These are phyloP conservation scores for Sylvicapra grimmia DNA, from an alignment of 2,113 vertebrate species.

Conservation along the genomic window DNA sequence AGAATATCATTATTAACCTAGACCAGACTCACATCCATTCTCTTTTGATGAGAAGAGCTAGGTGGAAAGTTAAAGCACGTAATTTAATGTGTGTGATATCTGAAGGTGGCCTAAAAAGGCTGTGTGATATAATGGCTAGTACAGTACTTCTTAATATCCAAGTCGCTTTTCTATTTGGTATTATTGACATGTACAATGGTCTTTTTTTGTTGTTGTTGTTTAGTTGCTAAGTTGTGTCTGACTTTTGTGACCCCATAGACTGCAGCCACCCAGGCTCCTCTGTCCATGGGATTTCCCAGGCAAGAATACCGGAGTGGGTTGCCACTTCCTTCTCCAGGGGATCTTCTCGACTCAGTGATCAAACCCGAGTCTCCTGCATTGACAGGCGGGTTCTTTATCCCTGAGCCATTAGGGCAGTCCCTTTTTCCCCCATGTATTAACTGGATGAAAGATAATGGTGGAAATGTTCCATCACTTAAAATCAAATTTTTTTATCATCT, in stretches of 20 bases:
- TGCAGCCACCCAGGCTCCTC: not conserved
- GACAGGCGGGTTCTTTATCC: not conserved
- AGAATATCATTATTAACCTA: not conserved
- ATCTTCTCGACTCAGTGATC: not conserved
- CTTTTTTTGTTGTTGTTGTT: not conserved
- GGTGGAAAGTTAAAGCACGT: not conserved
- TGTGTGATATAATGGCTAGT: not conserved
- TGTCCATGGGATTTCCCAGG: not conserved
- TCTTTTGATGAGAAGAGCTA: not conserved
- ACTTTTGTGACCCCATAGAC: not conserved
- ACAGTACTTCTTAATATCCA: not conserved
- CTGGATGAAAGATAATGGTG: not conserved
- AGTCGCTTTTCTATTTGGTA: not conserved
- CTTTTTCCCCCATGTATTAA: not conserved
- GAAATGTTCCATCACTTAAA: not conserved
- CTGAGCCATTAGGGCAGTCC: not conserved
- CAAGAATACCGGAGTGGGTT: not conserved
- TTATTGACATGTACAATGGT: not conserved
- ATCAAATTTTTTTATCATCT: not conserved
- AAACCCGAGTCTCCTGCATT: not conserved
- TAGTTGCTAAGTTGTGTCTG: not conserved
- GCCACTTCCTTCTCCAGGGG: not conserved
- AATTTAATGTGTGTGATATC: not conserved
- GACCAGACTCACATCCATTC: not conserved
- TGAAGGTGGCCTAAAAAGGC: not conserved